Percentiles rank a stretch among this genome's conserved stretches.
Evolutionary conservation across 2,888 invertebrate genomes (phyloP).

Genomic region (Eupeodes latifasciatus): DNA sequence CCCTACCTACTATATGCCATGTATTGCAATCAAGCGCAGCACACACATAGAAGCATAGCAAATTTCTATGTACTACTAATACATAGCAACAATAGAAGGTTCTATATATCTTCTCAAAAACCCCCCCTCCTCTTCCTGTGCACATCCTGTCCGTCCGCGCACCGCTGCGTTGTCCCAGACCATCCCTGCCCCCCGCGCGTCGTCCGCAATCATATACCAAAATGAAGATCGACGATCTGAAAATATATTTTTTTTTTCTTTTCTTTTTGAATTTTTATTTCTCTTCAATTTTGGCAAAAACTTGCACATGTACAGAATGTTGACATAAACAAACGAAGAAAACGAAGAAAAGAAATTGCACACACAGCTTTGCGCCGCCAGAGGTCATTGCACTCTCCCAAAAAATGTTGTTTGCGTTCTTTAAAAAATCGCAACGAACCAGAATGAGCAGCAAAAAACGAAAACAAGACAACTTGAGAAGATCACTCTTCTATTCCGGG

Average conservation of each 20-base stretch:
- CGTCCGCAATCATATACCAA: constrained; percentile 44
- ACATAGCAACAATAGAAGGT: constrained; percentile 69
- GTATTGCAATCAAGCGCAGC: constrained; percentile 45
- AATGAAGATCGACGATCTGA: constrained; percentile 54
- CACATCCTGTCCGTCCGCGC: constrained; percentile 5
- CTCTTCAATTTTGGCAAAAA: constrained; percentile 54
- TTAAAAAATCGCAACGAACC: constrained; percentile 64
- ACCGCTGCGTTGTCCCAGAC: no score
- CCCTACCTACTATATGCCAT: constrained; percentile 6
- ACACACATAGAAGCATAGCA: constrained; percentile 63
- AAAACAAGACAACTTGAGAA: neutral
- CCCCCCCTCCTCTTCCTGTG: neutral
- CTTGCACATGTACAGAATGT: constrained; percentile 58
- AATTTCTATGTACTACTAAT: constrained; percentile 73
- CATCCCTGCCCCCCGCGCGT: neutral
- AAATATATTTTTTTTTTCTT: constrained; percentile 34
- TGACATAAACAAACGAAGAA: constrained; percentile 65
- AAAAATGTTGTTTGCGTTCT: constrained; percentile 60
- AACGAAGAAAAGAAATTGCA: constrained; percentile 48
- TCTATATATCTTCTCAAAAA: constrained; percentile 55
- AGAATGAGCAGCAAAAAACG: constrained; percentile 32
- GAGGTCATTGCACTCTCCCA: constrained; percentile 72
- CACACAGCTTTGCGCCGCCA: constrained; percentile 59
- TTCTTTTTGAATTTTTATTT: constrained; percentile 9
- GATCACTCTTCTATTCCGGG: constrained; percentile 49